Base-by-base conservation (phyloP, 2,797 vertebrate genomes). In the Emys orbicularis region DNA sequence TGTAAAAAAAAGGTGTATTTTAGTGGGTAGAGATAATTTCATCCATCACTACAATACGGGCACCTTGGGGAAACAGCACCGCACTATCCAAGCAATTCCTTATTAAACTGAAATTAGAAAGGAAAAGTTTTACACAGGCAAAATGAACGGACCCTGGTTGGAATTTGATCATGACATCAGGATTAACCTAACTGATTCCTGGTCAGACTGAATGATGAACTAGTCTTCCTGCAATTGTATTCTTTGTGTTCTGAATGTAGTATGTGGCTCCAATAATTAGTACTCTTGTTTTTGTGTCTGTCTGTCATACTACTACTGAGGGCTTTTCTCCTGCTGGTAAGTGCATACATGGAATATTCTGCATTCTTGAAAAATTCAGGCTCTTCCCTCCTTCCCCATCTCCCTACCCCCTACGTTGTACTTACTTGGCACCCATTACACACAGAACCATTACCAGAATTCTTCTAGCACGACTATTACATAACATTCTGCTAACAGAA, bases 271-370 rank as follows among this genome's bases (percentile, higher is more conserved):
- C 37, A 10, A 85, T 61, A 92, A 96, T 88, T 10, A 53, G 8
- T 37, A 77, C 15, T 90, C 88, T 5, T 86, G 10, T 7, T 83
- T 84, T 92, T 83, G 25, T 50, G 88, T 86, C 16, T 72, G 41
- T 5, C 16, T 72, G 41, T 5, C 44, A 18, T 50, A 31, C 81
- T 88, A 86, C 56, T 79, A 88, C 79, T 53, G 23, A 90, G 21
- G 5, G 13, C 10, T 79, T 89, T 91, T 95, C 31, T 90, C 47
- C 29, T 87, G 49, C 12, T 86, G 53, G 86, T 86, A 95, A 87
- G 91, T n/a, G 4, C 9, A 61, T 91, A 87, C 83, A 83, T 23
- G 72, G 59, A 34, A 11, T 68, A 84, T n/a, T 83, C 21, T 52
- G 3, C 87, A 50, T 77, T 93, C 57, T 23, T 81, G 27, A 93